Conservation (phyloP, 2,113 vertebrate species). For the Mohoua ochrocephala region DNA sequence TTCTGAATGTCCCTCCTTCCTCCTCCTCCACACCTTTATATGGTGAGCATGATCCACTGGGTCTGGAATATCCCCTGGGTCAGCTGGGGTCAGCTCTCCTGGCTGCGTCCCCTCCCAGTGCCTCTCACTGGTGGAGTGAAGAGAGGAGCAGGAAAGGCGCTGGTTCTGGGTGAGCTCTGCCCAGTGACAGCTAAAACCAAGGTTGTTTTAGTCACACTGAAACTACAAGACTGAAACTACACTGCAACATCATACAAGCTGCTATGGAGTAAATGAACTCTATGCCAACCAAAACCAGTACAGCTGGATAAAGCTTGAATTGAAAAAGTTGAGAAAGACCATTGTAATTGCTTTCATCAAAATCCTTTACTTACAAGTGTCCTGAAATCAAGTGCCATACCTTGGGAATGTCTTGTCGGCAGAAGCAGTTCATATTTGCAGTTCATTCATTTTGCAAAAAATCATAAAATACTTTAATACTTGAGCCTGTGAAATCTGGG, state of each 20-base stretch:
- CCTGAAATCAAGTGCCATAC: not conserved
- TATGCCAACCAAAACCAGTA: not conserved
- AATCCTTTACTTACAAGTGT: not conserved
- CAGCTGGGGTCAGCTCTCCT: not conserved
- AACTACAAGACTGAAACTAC: not conserved
- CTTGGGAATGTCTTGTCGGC: not conserved
- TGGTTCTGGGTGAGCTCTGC: not conserved
- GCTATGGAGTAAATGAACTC: not conserved
- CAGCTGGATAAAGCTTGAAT: not conserved
- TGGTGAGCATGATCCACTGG: not conserved
- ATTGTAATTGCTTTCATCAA: not conserved
- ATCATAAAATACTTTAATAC: not conserved
- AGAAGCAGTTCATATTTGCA: not conserved
- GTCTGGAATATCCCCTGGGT: not conserved
- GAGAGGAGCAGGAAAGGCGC: not conserved
- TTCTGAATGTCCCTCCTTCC: not conserved
- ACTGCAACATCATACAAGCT: not conserved
- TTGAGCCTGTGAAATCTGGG: not conserved
- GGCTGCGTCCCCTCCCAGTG: not conserved
- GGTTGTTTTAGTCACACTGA: not conserved
- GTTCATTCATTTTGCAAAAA: not conserved
- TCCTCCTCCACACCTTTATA: not conserved
- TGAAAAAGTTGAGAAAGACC: not conserved
- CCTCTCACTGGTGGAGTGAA: fast-evolving
- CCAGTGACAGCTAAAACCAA: not conserved